Conservation (phyloP, 2,797 vertebrate genomes). For the Mionectes olivaceus region DNA sequence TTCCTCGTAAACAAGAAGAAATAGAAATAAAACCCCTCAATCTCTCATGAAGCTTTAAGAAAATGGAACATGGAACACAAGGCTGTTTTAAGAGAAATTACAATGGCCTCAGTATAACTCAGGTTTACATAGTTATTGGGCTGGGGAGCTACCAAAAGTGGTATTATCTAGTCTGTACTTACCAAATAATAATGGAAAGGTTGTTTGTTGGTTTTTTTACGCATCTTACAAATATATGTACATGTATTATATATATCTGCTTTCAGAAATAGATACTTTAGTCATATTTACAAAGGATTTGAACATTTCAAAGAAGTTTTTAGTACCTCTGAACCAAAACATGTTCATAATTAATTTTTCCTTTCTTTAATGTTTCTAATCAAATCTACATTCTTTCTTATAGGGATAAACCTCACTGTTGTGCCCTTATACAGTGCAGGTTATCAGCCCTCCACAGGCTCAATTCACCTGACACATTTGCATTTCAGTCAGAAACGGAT, state of each 20-base stretch:
- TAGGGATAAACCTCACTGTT: background rate
- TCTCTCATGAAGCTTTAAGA: background rate
- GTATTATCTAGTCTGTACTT: background rate
- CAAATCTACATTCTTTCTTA: background rate
- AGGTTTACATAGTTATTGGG: background rate
- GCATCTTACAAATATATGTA: background rate
- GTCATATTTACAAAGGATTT: background rate
- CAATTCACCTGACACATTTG: background rate
- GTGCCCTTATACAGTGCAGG: background rate
- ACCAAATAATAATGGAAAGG: background rate
- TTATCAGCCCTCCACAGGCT: background rate
- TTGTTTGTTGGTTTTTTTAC: accelerated
- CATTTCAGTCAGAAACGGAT: background rate
- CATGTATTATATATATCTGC: background rate
- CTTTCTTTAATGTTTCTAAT: background rate
- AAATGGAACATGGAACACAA: background rate
- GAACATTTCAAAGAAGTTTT: background rate
- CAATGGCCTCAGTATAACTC: background rate
- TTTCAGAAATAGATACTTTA: background rate
- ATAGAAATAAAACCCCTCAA: background rate
- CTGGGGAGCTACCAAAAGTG: background rate
- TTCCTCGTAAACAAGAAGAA: background rate
- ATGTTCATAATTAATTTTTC: background rate
- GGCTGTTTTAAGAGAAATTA: background rate
- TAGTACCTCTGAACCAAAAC: background rate